These are phyloP conservation scores for Neomonachus schauinslandi DNA, from an alignment of 2,113 vertebrate genomes.

Conservation along the genomic window DNA sequence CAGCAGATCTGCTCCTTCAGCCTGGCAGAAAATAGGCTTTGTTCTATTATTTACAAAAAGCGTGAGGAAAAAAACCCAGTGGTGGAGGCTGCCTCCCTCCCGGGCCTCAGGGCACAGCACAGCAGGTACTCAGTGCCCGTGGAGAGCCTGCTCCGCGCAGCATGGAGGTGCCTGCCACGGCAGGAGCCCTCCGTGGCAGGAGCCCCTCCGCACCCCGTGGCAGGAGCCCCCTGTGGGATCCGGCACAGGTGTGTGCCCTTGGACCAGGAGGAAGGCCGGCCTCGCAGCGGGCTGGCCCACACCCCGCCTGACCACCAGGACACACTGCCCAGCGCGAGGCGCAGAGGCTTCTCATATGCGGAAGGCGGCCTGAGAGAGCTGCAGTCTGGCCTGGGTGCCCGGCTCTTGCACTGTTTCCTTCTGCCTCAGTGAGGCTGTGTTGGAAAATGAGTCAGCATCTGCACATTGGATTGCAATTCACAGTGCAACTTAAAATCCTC, in stretches of 20 bases:
- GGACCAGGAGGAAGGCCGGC: background rate
- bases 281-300: rapidly evolving
- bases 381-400: rapidly evolving
- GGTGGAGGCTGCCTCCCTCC: background rate
- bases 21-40: background rate
- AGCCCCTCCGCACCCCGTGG: too few species aligned
- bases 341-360: rapidly evolving
- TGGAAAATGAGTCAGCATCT: background rate
- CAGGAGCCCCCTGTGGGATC: background rate
- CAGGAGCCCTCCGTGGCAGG: background rate
- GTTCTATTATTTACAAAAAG: constrained; percentile 25
- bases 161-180: background rate
- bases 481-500: rapidly evolving
- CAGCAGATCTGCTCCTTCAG: background rate
- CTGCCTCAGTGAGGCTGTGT: rapidly evolving
- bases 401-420: background rate
- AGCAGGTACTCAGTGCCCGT: rapidly evolving
- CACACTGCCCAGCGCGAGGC: background rate
- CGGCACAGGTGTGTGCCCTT: rapidly evolving
- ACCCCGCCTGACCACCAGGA: rapidly evolving
- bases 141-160: background rate
- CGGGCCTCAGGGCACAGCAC: rapidly evolving
- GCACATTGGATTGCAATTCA: background rate
- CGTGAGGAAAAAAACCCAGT: background rate
- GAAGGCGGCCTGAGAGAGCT: rapidly evolving